Conservation (phyloP, 92 coral and sea anemone genomes). For the Zoanthus gigantus region DNA sequence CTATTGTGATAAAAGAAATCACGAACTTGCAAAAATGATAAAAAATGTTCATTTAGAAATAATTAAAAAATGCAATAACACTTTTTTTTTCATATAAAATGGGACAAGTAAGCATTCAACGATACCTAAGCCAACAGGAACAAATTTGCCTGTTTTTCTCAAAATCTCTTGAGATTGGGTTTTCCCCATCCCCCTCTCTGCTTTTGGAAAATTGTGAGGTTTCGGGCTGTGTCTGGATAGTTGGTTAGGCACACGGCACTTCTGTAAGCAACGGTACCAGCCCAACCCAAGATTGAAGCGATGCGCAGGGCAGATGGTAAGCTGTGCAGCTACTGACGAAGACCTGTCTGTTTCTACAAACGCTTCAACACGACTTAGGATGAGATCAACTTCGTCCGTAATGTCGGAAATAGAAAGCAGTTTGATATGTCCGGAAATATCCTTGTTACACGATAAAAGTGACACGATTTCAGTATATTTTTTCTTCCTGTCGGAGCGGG, state of each 20-base stretch:
- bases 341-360: constrained; percentile 16
- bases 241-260: constrained; percentile 24
- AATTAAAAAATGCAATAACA: constrained; percentile 1
- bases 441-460: constrained; percentile 1
- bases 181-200: constrained; percentile 19
- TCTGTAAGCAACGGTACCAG: constrained; percentile 26
- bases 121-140: constrained; percentile 55
- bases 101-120: constrained; percentile 7
- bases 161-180: constrained; percentile 2
- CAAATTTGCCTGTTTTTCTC: constrained; percentile 43
- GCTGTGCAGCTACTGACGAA: neutral
- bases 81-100: neutral
- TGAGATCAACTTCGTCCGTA: constrained; percentile 7
- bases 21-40: constrained; percentile 5
- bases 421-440: constrained; percentile 10
- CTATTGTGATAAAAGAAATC: constrained; percentile 17
- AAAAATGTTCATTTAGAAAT: neutral
- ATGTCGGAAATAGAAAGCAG: neutral
- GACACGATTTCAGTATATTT: neutral
- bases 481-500: neutral
- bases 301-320: constrained; percentile 30
- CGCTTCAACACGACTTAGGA: neutral
- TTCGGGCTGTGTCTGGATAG: constrained; percentile 17
- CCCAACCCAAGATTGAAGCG: constrained; percentile 8
- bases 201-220: constrained; percentile 15